phyloP scores from a whole-genome alignment of 53 echinoderm and acorn worm species.

The Holothuria leucospilota region DNA sequence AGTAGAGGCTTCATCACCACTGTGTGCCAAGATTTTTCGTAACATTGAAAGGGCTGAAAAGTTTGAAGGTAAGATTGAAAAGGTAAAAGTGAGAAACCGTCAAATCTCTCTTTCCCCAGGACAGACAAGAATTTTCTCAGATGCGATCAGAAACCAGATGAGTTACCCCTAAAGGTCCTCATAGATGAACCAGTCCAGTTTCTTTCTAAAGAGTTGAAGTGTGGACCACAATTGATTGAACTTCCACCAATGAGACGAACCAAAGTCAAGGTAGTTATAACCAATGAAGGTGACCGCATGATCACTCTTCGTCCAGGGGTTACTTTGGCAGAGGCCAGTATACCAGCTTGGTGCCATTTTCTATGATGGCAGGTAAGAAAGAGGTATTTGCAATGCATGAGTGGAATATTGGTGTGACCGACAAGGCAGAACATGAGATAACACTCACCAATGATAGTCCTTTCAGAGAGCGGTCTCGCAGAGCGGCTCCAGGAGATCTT shows the following conservation, averaged over 20 bases:
- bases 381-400: slow-evolving; percentile 58
- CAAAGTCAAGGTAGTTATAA: neutral
- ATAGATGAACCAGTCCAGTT: neutral
- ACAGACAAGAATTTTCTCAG: neutral
- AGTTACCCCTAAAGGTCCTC: neutral
- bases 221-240: neutral
- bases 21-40: neutral
- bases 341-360: slow-evolving; percentile 6
- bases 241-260: neutral
- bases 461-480: slow-evolving; percentile 53
- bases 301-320: neutral
- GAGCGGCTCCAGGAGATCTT: slow-evolving; percentile 57
- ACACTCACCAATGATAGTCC: slow-evolving; percentile 52
- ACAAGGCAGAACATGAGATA: slow-evolving; percentile 54
- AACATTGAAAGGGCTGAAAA: neutral
- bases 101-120: neutral
- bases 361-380: slow-evolving; percentile 32
- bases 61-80: neutral
- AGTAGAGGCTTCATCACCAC: neutral
- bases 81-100: neutral
- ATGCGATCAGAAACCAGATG: neutral
- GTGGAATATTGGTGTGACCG: slow-evolving; percentile 57
- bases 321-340: neutral
- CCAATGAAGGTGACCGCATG: neutral
- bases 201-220: neutral